Conservation (phyloP, 2,888 invertebrate species). For the Cephus sareptanus region DNA sequence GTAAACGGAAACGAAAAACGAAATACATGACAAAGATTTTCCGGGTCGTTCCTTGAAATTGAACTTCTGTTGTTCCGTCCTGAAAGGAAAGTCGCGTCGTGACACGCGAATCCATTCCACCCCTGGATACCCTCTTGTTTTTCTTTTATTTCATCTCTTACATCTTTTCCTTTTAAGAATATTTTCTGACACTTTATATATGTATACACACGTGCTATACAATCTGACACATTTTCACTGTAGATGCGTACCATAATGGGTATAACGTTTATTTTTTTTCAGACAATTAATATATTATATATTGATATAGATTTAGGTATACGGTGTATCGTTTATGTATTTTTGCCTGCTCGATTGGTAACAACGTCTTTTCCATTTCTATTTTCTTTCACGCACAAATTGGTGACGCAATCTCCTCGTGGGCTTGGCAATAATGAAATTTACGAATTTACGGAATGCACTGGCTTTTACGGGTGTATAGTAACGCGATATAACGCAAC, state of each 20-base stretch:
- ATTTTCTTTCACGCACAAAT: too few species aligned
- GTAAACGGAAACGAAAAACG: slow-evolving; percentile 30
- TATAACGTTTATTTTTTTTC: background rate
- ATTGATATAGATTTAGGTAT: background rate
- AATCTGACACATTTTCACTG: background rate
- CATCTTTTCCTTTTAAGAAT: background rate
- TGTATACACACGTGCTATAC: too few species aligned
- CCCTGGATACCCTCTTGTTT: slow-evolving; percentile 17
- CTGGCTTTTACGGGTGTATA: background rate
- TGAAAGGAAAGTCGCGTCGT: slow-evolving; percentile 2
- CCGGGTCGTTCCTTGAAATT: slow-evolving; percentile 56
- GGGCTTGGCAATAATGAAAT: background rate
- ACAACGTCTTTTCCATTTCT: background rate
- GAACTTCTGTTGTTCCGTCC: slow-evolving; percentile 57
- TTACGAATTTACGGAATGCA: background rate
- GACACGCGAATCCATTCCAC: background rate
- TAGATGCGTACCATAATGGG: background rate
- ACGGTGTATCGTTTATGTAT: background rate
- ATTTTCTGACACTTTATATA: slow-evolving; percentile 9
- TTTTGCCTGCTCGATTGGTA: background rate
- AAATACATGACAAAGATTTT: slow-evolving; percentile 53
- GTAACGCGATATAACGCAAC: background rate
- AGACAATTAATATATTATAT: background rate
- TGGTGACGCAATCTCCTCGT: background rate
- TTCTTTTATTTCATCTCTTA: slow-evolving; percentile 35